Conservation (phyloP, 2,888 invertebrate genomes). For the Eupeodes luniger region DNA sequence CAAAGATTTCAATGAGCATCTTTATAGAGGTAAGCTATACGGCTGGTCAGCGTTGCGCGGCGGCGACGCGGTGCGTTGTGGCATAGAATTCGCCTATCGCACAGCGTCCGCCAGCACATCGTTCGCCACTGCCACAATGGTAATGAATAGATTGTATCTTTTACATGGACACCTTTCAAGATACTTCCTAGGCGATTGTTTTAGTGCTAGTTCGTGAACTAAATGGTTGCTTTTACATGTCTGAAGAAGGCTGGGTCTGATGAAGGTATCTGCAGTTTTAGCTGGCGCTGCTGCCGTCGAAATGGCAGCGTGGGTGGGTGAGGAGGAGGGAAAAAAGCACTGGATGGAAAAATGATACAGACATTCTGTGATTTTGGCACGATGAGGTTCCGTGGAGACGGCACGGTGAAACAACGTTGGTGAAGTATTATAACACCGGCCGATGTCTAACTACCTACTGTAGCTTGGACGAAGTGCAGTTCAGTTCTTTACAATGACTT, state of each 20-base stretch:
- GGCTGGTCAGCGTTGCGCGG: too few species aligned
- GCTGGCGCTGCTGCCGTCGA: background rate
- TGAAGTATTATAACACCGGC: constrained; percentile 12
- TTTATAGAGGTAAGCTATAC: background rate
- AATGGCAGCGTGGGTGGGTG: constrained; percentile 53
- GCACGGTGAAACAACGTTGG: background rate
- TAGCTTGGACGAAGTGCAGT: background rate
- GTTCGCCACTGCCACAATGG: constrained; percentile 48
- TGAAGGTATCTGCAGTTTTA: constrained; percentile 1
- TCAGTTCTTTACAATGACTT: background rate
- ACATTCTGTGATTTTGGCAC: constrained; percentile 36
- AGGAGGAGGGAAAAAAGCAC: constrained; percentile 21
- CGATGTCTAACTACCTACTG: constrained; percentile 15
- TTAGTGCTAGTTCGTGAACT: constrained; percentile 60
- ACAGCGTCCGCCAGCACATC: background rate
- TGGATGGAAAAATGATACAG: constrained; percentile 45
- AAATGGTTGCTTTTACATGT: constrained; percentile 40
- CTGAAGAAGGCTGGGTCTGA: constrained; percentile 23
- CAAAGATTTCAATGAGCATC: constrained; percentile 37
- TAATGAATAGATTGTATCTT: constrained; percentile 74
- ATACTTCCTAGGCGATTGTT: constrained; percentile 64
- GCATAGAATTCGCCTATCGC: background rate
- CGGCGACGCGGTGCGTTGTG: too few species aligned
- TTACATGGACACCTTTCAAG: constrained; percentile 73
- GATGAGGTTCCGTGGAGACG: background rate